Evolutionary conservation across 2,113 vertebrate species (phyloP), one percentile per base, ranked within the genome.

Genomic region (Prinia subflava): DNA sequence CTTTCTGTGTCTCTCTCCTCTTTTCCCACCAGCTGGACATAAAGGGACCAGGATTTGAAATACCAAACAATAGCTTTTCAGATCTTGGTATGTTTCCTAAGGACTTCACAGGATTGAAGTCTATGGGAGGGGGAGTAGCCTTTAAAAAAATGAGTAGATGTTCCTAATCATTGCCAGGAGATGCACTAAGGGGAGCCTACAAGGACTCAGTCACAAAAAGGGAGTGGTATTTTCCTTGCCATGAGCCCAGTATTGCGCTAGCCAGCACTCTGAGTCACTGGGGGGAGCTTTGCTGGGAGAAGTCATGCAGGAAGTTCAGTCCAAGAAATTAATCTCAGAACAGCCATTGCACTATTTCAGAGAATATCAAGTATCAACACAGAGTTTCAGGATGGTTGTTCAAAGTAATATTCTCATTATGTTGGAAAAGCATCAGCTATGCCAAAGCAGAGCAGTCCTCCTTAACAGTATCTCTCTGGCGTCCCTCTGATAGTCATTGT

Each of bases 151-250:
- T 55, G 52, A 96, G 83, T 92, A 89, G 92, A 94, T 93, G 93
- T 64, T 96, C 80, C 86, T 97, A 97, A 97, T 95, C 93, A 96
- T 97, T 96, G 96, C 96, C 96, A 96, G 95, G 92, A 96, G 94
- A 96, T 96, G 95, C 96, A 89, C 88, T 97, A 96, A 96, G 80
- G 93, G 94, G 94, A 96, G 93, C 76, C 94, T 94, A 75, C 78
- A 79, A 96, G 83, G 76, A 55, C 68, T 87, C 79, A 80, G 64
- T 95, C 89, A 65, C 76, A 91, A 82, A 84, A 91, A 90, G 88
- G 95, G 90, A 93, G 90, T 95, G 83, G 69, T 84, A 73, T 95
- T 94, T 96, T 93, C 75, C 95, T 96, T 95, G 85, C 92, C 87
- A 79, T 79, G 47, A 93, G 64, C 56, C 90, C 84, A 57, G 24